Percentiles rank a stretch among this genome's conserved stretches.
Conservation (phyloP, 1,140 invertebrate genomes). For the Gryon sp. region DNA sequence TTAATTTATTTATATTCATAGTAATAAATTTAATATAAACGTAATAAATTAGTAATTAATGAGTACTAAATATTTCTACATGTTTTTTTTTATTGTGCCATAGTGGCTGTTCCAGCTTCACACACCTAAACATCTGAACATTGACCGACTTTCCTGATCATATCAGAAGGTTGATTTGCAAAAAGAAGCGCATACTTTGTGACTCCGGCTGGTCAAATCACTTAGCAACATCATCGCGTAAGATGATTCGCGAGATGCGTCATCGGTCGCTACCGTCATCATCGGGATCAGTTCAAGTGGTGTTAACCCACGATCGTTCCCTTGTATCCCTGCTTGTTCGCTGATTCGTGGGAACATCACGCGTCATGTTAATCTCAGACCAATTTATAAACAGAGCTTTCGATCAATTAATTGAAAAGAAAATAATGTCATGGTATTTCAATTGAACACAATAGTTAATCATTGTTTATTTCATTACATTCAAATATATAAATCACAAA, state of each 20-base stretch:
- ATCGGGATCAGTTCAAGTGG: conserved; percentile 74
- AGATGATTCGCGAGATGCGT: conserved; percentile 72
- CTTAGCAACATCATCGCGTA: conserved; percentile 56
- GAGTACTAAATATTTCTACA: too few relatives aligned
- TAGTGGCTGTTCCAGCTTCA: too few relatives aligned
- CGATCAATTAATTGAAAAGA: conserved; percentile 52
- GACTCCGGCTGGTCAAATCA: conserved; percentile 56
- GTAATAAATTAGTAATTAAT: too few relatives aligned
- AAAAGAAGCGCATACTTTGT: conserved; percentile 45
- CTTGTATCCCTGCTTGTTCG: conserved; percentile 44
- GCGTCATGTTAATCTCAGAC: conserved; percentile 59
- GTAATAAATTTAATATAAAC: too few relatives aligned
- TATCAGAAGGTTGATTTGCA: conserved; percentile 45
- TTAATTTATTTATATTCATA: too few relatives aligned
- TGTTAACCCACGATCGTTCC: conserved; percentile 67
- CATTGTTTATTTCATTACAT: conserved; percentile 23
- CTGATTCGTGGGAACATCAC: conserved; percentile 70
- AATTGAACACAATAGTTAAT: conserved; percentile 40
- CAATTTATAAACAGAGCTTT: conserved; percentile 59
- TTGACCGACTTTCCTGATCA: conserved; percentile 58
- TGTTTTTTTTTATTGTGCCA: too few relatives aligned
- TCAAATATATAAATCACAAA: conserved; percentile 44
- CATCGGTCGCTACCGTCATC: conserved; percentile 62
- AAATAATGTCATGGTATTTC: conserved; percentile 48
- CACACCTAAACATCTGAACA: conserved; percentile 54